Base-by-base conservation (phyloP, 2,113 vertebrate species). In the Ovis aries region DNA sequence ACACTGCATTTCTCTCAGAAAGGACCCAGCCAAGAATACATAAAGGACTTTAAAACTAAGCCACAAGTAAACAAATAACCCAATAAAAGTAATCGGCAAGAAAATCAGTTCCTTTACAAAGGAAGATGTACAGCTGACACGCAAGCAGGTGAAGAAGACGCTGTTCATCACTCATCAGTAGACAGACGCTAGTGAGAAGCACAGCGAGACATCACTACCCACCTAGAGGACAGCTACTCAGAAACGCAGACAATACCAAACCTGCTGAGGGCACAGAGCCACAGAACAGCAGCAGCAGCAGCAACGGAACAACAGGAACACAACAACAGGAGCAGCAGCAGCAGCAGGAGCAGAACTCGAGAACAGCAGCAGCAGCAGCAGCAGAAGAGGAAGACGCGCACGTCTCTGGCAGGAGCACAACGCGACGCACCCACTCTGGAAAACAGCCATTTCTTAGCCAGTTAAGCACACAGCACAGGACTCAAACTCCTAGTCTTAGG, bases 61-160 rank as follows among this genome's bases (percentile, higher is more conserved):
- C 15, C 8, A 45, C 23, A 89, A 95, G 64, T 57, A 95, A 92
- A 90, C 48, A 52, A 92, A 40, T 15, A 57, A 85, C 23, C 17
- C n/a, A 91, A 74, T 57, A 91, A 96, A 95, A 88, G 91, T 59
- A 57, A 91, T 55, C 55, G 59, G 25, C n/a, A 78, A 85, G 87
- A 48, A 57, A 59, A 48, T 40, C 16, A 88, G 33, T 64, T 31
- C n/a, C 15, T 97, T 93, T 50, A 90, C 57, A 40, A 94, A 87
- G 87, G 29, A 85, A 60, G 21, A 78, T 45, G 59, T 8, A 50
- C 13, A 95, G 60, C 71, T 82, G 45, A 48, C 55, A 92, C 78
- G 7, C 60, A 74, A 67, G 27, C 31, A 84, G 9, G 60, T 55
- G 36, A 84, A 90, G 43, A 93, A 94, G 27, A 95, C 40, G 50